A percentile compares a stretch with the other conserved stretches of the same genome.
Evolutionary conservation across 2,888 invertebrate genomes (phyloP).

Genomic region (Anthrax anthrax): DNA sequence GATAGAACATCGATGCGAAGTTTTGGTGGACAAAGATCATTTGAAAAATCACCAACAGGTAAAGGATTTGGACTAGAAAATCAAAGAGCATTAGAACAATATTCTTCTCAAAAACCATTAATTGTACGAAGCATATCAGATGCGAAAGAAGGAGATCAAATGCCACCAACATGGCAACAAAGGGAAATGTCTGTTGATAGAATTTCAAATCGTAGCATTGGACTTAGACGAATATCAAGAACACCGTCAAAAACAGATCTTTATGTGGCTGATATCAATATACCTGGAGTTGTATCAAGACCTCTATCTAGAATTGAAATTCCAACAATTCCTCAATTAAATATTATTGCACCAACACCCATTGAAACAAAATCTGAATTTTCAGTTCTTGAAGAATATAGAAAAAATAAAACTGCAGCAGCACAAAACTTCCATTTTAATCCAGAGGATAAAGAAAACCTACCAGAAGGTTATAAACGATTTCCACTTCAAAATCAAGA

Average conservation of each 20-base stretch:
- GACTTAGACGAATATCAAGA: conserved; percentile 27
- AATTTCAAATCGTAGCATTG: conserved; percentile 28
- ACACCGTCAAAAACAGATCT: conserved; percentile 29
- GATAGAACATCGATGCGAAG: conserved; percentile 19
- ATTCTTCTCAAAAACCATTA: conserved; percentile 18
- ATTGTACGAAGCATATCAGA: conserved; percentile 30
- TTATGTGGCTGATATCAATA: conserved; percentile 30
- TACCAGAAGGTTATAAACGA: neutral
- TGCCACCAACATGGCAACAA: conserved; percentile 18
- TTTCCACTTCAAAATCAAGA: neutral
- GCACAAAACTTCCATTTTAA: neutral
- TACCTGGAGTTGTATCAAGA: conserved; percentile 10
- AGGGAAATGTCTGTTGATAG: conserved; percentile 27
- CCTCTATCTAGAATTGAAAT: conserved; percentile 7
- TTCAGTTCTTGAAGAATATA: conserved; percentile 7
- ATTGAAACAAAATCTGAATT: conserved; percentile 18
- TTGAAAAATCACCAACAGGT: conserved; percentile 4
- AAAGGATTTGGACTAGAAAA: conserved; percentile 18
- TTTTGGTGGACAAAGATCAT: conserved; percentile 17
- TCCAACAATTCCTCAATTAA: conserved; percentile 17
- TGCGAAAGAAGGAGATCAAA: conserved; percentile 18
- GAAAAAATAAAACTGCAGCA: conserved; percentile 4
- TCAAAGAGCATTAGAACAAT: conserved; percentile 23
- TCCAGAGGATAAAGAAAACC: neutral
- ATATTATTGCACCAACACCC: conserved; percentile 24